Percentiles rank a stretch among this genome's conserved stretches.
These are phyloP conservation scores for Pungitius pungitius DNA, from an alignment of 2,113 vertebrate genomes.

Conservation along the genomic window DNA sequence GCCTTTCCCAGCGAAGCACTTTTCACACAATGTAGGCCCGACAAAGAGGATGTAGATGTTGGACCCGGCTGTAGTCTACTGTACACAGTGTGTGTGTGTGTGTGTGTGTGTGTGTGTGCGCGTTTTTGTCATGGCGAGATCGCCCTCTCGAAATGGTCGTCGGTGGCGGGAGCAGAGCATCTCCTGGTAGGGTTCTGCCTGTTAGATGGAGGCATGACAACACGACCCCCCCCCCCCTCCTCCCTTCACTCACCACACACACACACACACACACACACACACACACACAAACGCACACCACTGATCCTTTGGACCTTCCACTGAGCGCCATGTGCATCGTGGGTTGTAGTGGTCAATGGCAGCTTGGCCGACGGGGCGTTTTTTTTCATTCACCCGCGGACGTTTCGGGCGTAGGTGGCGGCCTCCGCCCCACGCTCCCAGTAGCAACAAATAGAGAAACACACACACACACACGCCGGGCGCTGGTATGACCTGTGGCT, in stretches of 20 bases:
- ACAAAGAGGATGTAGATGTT: constrained; percentile 24
- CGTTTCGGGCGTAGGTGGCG: constrained; percentile 79
- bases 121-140: constrained; percentile 73
- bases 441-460: constrained; percentile 40
- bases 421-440: constrained; percentile 41
- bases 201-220: constrained; percentile 89
- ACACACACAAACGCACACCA: constrained; percentile 78
- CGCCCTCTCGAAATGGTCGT: constrained; percentile 85
- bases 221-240: constrained; percentile 86
- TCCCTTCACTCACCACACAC: constrained; percentile 82
- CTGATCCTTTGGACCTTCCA: constrained; percentile 65
- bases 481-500: constrained; percentile 69
- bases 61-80: constrained; percentile 56
- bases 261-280: constrained; percentile 43
- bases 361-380: constrained; percentile 87
- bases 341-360: constrained; percentile 98
- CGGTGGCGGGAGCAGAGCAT: constrained; percentile 84
- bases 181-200: constrained; percentile 80
- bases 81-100: constrained; percentile 42
- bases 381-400: constrained; percentile 92
- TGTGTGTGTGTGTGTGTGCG: constrained; percentile 61
- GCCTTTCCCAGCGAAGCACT: constrained; percentile 38
- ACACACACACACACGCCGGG: constrained; percentile 28
- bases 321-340: constrained; percentile 83
- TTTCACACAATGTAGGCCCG: constrained; percentile 38